phyloP scores from a whole-genome alignment of 2,888 invertebrate genomes.

The Smittia sp. region DNA sequence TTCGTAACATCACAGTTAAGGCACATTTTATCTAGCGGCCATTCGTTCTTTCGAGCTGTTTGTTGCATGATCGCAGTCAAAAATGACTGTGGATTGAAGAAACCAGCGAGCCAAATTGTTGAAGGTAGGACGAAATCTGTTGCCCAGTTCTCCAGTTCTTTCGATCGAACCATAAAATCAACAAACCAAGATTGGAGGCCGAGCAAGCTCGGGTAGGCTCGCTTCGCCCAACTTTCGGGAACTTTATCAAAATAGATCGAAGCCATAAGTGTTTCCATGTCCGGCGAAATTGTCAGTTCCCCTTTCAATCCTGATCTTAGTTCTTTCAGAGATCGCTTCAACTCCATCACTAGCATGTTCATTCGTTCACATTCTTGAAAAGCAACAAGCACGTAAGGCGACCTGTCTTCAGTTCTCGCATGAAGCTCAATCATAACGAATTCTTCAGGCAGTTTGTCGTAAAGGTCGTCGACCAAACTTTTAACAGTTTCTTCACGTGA shows the following conservation, averaged over 20 bases:
- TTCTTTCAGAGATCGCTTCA: constrained; percentile 77
- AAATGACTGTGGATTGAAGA: constrained; percentile 96
- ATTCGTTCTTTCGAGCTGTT: constrained; percentile 91
- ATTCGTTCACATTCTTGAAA: constrained; percentile 93
- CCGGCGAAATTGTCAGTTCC: constrained; percentile 86
- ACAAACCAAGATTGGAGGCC: constrained; percentile 84
- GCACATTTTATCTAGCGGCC: constrained; percentile 95
- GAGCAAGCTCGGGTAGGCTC: constrained; percentile 84
- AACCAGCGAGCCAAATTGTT: constrained; percentile 89
- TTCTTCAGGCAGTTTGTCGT: constrained; percentile 84
- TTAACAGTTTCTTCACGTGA: constrained; percentile 74
- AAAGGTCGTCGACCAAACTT: constrained; percentile 74
- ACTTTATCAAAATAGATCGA: constrained; percentile 85
- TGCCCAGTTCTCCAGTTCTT: constrained; percentile 83
- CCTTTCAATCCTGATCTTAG: constrained; percentile 88
- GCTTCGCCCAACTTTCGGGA: constrained; percentile 79
- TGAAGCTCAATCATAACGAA: constrained; percentile 84
- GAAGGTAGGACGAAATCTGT: constrained; percentile 84
- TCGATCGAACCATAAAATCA: constrained; percentile 75
- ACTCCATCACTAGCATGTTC: constrained; percentile 81
- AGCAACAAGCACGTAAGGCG: constrained; percentile 88
- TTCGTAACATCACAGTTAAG: constrained; percentile 93
- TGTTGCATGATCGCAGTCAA: constrained; percentile 97
- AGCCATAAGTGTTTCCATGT: constrained; percentile 86
- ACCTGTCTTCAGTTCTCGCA: constrained; percentile 82